Evolutionary conservation across 2,888 invertebrate genomes (phyloP).

Genomic region (Platyscelio sp.): DNA sequence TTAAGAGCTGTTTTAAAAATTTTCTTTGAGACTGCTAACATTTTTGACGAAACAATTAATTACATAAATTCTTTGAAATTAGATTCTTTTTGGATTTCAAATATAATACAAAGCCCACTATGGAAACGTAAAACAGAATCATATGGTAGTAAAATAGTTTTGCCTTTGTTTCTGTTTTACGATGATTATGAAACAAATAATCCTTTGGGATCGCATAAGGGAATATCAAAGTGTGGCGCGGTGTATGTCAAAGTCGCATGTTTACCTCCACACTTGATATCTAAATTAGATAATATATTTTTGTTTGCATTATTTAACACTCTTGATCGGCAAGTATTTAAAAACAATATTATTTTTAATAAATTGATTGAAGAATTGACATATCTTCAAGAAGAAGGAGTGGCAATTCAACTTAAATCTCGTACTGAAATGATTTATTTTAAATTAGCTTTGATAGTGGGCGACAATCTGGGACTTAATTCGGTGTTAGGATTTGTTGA

Average conservation of each 20-base stretch:
- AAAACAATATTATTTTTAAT: not conserved
- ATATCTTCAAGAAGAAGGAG: not conserved
- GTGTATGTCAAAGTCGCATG: not conserved
- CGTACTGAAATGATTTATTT: not conserved
- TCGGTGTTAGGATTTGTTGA: conserved; percentile 21
- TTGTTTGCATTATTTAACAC: not conserved
- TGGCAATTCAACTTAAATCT: not conserved
- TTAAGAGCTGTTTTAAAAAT: conserved; percentile 64
- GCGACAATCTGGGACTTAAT: conserved; percentile 59
- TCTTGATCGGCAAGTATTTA: not conserved
- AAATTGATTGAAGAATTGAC: not conserved
- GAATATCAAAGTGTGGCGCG: conserved; percentile 11
- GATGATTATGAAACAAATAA: not conserved
- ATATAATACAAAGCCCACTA: not conserved
- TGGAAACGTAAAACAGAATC: not conserved
- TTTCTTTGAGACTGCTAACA: conserved; percentile 64
- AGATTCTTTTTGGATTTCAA: conserved; percentile 13
- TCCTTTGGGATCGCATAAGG: not conserved
- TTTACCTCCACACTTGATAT: not conserved
- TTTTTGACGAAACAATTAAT: conserved; percentile 53
- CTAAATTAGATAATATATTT: not conserved
- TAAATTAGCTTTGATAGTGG: conserved; percentile 17
- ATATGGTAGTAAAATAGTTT: not conserved
- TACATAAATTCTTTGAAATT: conserved; percentile 50
- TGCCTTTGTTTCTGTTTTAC: conserved; percentile 1